Base-by-base conservation (phyloP, 1,140 invertebrate genomes). In the Macrosteles quadrilineatus region DNA sequence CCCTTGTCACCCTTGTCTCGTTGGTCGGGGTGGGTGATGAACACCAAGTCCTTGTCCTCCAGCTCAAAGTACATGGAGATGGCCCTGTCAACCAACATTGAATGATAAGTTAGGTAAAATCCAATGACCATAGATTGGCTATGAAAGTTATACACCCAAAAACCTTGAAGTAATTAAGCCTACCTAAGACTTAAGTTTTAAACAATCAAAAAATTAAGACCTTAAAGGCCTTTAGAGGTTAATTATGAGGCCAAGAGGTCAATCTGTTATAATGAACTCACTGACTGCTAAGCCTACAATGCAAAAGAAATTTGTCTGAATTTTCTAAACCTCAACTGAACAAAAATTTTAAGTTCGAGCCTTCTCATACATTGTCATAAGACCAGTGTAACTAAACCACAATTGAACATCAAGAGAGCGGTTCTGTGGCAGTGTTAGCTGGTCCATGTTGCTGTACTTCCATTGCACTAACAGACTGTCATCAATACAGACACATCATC, bases 11-110 rank as follows among this genome's bases (percentile, higher is more conserved):
- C 88, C 82, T 96, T 94, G 76, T 96, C 92, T 80, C 92, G 87
- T 81, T 97, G 95, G 80, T 96, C 93, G 1, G 88, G 83, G 76
- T 91, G 91, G 72, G 89, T 93, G 77, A 98, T 97, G 85, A 97
- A 95, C 12, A 91, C 87, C 78, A 93, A 84, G 86, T 98, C 97
- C 80, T 95, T 96, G 72, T 95, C 90, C 66, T 92, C 88, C 53
- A 99, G 87, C 81, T 97, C 95, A 80, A 99, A 99, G 90, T 88
- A 99, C 92, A 99, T 96, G 77, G 97, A 98, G 80, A 99, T 98
- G 77, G 97, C 97, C 77, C 95, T 97, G 79, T 36, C n/a, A n/a
- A n/a, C 27, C 81, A 77, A 78, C 9, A 62, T 19, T 25, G n/a
- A 67, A 67, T 6, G 30, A 70, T 65, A 11, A n/a, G 19, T 45